Percentiles rank a stretch among this genome's conserved stretches.
These are phyloP conservation scores for Heterochromis multidens DNA, from an alignment of 2,113 vertebrate species.

Conservation along the genomic window DNA sequence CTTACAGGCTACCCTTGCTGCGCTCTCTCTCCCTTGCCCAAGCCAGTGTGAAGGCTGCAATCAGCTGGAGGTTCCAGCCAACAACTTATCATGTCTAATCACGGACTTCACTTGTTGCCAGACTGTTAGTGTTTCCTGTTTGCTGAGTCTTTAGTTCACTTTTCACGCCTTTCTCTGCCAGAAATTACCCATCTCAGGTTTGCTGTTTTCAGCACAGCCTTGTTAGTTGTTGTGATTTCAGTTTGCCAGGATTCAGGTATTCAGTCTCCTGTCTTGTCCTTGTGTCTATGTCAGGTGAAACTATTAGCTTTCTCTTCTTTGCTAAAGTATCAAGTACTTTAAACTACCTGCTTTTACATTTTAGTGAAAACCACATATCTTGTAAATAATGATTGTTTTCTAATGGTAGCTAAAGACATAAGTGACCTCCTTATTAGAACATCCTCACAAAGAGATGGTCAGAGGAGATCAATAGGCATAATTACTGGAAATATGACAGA, in stretches of 20 bases:
- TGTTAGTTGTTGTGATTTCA: neutral
- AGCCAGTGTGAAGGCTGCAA: neutral
- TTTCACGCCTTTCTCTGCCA: neutral
- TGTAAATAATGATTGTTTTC: neutral
- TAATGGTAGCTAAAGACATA: neutral
- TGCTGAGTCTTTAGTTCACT: neutral
- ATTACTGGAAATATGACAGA: neutral
- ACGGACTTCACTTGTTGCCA: neutral
- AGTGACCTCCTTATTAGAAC: neutral
- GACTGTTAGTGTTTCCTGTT: neutral
- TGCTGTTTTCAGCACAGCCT: neutral
- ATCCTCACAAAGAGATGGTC: neutral
- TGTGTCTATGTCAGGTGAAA: neutral
- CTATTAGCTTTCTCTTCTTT: neutral
- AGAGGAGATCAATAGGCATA: neutral
- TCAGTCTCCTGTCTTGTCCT: neutral
- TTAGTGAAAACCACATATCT: neutral
- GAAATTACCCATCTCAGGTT: neutral
- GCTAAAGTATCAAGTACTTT: neutral
- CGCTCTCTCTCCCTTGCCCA: neutral
- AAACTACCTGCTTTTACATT: neutral
- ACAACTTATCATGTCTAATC: neutral
- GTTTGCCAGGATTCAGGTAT: neutral
- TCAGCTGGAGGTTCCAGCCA: neutral
- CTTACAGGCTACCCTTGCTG: neutral